Base-by-base conservation (phyloP, 2,888 invertebrate genomes). In the Tolmerus cingulatus region DNA sequence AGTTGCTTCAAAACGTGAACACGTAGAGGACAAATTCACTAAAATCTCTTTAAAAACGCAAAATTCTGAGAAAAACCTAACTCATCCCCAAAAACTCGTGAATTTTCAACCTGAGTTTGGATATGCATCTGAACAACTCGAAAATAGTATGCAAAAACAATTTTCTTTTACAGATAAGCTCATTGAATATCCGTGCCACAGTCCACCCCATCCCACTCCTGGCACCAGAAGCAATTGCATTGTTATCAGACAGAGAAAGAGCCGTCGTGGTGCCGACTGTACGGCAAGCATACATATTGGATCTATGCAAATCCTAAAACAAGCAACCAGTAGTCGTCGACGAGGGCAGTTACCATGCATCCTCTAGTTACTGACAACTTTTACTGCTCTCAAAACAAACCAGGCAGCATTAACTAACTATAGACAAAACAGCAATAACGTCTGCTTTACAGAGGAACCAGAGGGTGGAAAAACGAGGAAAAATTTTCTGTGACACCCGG, bases 401-500 rank as follows among this genome's bases (percentile, higher is more conserved):
- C 34, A 7, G 51, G 7, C n/a, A 66, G 14, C 27, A 66, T 66
- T 19, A 27, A 66, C 19, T 23, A 57, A 57, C 66, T 23, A 27
- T 66, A 66, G 66, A 66, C 66, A 66, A 66, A 27, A 27, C 66
- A 66, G 66, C 4, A 66, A 66, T 66, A 66, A 66, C 66, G 27
- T 23, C 27, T 23, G 12, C 19, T 19, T 19, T 12, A 66, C 19
- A 66, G 66, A 19, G 55, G 19, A 55, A 8, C 40, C 46, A 79
- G 23, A 79, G 23, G 51, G 55, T 23, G 16, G n/a, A 82, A 57
- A 66, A 82, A 82, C 19, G 55, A 66, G 34, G 57, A 76, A 66
- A 40, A 37, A 57, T 66, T 82, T 46, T 82, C 66, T 19, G 82
- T 82, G 82, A 82, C 66, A 82, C 82, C 57, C 82, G 37, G 66